Conservation (phyloP, 2,113 vertebrate genomes). For the Pleuronectes platessa region DNA sequence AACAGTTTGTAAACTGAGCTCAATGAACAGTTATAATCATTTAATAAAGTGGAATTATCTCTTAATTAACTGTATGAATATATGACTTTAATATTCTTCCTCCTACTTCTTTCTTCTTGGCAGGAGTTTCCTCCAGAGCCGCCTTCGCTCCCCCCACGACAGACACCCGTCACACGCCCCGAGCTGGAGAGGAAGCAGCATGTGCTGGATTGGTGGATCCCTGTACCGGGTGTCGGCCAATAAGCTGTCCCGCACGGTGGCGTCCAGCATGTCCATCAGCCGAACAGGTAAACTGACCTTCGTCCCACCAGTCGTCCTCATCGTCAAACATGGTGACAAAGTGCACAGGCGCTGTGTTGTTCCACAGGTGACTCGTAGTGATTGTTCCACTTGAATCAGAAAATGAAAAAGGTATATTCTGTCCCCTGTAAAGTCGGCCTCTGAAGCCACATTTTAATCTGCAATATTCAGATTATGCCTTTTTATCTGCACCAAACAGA, state of each 20-base stretch:
- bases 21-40: neutral
- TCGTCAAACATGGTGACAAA: too few relatives aligned
- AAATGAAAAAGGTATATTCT: too few relatives aligned
- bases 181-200: conserved; percentile 84
- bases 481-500: too few relatives aligned
- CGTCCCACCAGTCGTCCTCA: too few relatives aligned
- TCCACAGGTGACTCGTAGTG: too few relatives aligned
- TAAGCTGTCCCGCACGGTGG: conserved; percentile 90
- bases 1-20: conserved; percentile 32
- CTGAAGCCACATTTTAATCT: too few relatives aligned
- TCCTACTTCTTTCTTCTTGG: neutral
- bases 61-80: neutral
- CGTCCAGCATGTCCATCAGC: conserved; percentile 64
- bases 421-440: too few relatives aligned
- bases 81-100: too few relatives aligned
- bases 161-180: conserved; percentile 59
- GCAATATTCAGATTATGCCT: too few relatives aligned
- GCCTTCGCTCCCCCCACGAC: conserved; percentile 55
- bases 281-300: conserved; percentile 81
- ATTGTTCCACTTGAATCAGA: too few relatives aligned
- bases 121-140: conserved; percentile 84
- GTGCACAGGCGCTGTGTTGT: too few relatives aligned
- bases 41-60: neutral
- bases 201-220: conserved; percentile 90
- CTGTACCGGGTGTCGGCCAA: conserved; percentile 94